phyloP scores from a whole-genome alignment of 64 coral and sea anemone genomes.

The Exaiptasia diaphana region DNA sequence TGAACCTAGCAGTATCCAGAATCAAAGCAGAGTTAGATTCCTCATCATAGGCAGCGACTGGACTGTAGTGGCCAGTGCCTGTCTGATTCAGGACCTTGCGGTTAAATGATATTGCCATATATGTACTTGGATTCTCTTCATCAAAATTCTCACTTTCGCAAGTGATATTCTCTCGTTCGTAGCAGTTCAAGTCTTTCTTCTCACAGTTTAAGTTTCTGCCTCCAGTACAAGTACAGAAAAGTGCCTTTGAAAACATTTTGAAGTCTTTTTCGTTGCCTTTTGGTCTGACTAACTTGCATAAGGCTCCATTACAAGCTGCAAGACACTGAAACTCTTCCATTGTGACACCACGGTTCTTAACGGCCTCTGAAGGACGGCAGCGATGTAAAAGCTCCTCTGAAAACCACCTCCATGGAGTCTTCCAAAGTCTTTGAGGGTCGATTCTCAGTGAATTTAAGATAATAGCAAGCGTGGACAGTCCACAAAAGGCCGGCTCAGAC shows the following conservation, averaged over 20 bases:
- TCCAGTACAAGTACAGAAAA: slow-evolving; percentile 53
- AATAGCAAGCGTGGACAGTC: slow-evolving; percentile 71
- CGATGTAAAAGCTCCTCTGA: slow-evolving; percentile 71
- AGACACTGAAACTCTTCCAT: slow-evolving; percentile 83
- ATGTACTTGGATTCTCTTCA: slow-evolving; percentile 37
- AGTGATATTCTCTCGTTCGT: too few species aligned
- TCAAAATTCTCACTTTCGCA: slow-evolving; percentile 3
- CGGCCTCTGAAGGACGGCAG: slow-evolving; percentile 61
- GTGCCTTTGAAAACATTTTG: slow-evolving; percentile 40
- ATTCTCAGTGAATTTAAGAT: slow-evolving; percentile 73
- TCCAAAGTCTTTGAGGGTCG: slow-evolving; percentile 74
- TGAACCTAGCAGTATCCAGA: slow-evolving; percentile 87
- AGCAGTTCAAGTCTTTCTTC: neutral
- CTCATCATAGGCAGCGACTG: slow-evolving; percentile 69
- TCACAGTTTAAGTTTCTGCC: neutral
- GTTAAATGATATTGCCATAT: slow-evolving; percentile 64
- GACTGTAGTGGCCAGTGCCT: slow-evolving; percentile 85
- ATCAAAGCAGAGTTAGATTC: slow-evolving; percentile 74
- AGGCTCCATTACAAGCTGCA: slow-evolving; percentile 68
- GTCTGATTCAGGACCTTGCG: slow-evolving; percentile 58
- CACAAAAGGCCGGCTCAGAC: slow-evolving; percentile 78
- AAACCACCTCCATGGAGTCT: slow-evolving; percentile 85
- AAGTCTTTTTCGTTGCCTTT: slow-evolving; percentile 14
- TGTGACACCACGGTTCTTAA: slow-evolving; percentile 70
- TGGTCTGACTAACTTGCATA: slow-evolving; percentile 49